Base-by-base conservation (phyloP, 2,113 vertebrate genomes). In the Heterotilapia buettikoferi region DNA sequence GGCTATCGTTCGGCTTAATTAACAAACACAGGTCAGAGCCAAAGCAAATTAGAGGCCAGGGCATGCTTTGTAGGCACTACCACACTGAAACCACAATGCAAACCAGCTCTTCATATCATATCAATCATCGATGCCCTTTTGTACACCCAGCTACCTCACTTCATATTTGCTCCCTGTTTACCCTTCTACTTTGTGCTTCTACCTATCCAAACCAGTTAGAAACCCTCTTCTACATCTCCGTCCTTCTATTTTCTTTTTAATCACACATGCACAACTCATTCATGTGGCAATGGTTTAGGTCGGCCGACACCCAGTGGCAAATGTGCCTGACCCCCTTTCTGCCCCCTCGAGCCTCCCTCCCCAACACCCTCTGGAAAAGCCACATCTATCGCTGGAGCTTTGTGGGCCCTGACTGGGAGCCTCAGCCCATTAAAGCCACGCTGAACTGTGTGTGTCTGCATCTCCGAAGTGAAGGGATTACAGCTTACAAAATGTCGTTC, bases 21-120 rank as follows among this genome's bases (percentile, higher is more conserved):
- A 96, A 93, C 91, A 52, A 91, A 93, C 83, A 52, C 89, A 88
- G 93, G 93, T 90, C 92, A 89, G 87, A 92, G 90, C 87, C 90
- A 76, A 9, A 88, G 90, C 83, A 94, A 96, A 96, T 96, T 96
- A 96, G 87, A 96, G 95, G 91, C 90, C 87, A 38, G 83, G 63
- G 59, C 82, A 90, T 90, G 82, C 89, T 92, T 91, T 92, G 88
- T 81, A 86, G 92, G 33, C 40, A 81, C 80, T 4, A 83, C 91
- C 88, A 73, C 87, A 82, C 76, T 53, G 83, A n/a, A 57, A 86
- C 87, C 79, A 43, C 63, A 80, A 38, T 88, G 56, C 90, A 92
- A 90, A 89, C 87, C 87, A 84, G 89, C 83, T 88, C 88, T 88
- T 94, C 79, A 78, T 73, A 59, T 93, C 84, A 83, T 71, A 52